Evolutionary conservation across 2,113 vertebrate genomes (phyloP).

Genomic region (Sylvietta virens): DNA sequence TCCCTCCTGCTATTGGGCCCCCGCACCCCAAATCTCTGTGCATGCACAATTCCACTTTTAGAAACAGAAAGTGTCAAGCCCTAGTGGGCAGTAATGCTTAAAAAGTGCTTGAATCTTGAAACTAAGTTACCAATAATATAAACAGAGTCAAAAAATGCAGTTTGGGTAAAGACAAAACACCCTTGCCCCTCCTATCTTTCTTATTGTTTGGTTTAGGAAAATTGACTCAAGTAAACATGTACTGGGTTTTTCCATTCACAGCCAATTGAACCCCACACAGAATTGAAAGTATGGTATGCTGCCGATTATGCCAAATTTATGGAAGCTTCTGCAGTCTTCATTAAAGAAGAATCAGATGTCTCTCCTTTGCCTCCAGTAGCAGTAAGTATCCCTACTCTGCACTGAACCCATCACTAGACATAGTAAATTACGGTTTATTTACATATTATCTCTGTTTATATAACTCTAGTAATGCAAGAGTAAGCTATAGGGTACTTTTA

Average conservation of each 20-base stretch:
- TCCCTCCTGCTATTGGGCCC: neutral
- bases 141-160: neutral
- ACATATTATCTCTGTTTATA: neutral
- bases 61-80: neutral
- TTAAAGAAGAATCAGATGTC: constrained; percentile 35
- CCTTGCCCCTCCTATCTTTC: neutral
- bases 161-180: neutral
- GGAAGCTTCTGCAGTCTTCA: constrained; percentile 42
- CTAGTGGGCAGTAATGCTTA: neutral
- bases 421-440: neutral
- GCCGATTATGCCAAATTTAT: constrained; percentile 38
- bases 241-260: neutral
- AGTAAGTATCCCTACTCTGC: neutral
- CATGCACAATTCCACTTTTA: neutral
- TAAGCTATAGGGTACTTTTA: neutral
- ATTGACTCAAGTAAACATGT: neutral
- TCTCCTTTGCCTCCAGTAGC: constrained; percentile 3
- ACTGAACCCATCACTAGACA: neutral
- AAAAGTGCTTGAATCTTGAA: neutral
- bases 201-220: neutral
- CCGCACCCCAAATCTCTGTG: fast-evolving
- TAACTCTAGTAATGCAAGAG: neutral
- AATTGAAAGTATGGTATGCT: constrained; percentile 47
- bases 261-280: constrained; percentile 28
- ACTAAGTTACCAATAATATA: neutral